Evolutionary conservation across 2,888 invertebrate species (phyloP), one percentile per base, ranked within the genome.

Genomic region (Lithophane ornitopus): DNA sequence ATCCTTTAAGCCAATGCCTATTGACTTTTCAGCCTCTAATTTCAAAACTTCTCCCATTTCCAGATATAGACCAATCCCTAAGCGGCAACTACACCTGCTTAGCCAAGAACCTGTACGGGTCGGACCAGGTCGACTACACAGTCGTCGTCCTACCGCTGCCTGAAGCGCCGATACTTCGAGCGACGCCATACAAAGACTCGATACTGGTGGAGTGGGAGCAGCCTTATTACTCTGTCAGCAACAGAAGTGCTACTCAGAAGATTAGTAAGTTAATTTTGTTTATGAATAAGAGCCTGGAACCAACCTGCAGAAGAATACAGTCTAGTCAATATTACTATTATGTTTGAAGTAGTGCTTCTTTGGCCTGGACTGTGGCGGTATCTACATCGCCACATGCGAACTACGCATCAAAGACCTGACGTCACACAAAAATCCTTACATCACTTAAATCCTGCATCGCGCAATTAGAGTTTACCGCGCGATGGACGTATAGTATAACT

Each of bases 91-190:
- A 98, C 94, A 98, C 98, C 0, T 98, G 98, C 90, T 97, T 98
- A 19, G 98, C 98, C 14, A 98, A 98, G 92, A 99, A 99, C 94
- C 96, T 98, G 26, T 98, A 98, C 91, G 99, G 99, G 0, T 98
- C 98, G 44, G 99, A 99, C 92, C 98, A 98, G 66, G 98, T 99
- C 74, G 97, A 98, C 74, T 98, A 98, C 92, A 97, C 97, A 2
- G 97, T 99, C 54, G 97, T 97, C 76, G 98, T 98, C 0, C 97
- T 98, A 87, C 98, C 98, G 77, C 95, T 98, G n/a, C 98, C 98
- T 0, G 97, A 97, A 77, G 97, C 98, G 0, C 98, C 98, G 0
- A 95, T 97, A 78, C 95, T 98, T 66, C 97, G 97, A 84, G 96
- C 96, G 0, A 95, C 96, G 0, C 95, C 97, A 0, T 96, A 96